Evolutionary conservation across 35 echinoderm and acorn worm genomes (phyloP), one percentile per base, ranked within the genome.

Genomic region (Lytechinus pictus): DNA sequence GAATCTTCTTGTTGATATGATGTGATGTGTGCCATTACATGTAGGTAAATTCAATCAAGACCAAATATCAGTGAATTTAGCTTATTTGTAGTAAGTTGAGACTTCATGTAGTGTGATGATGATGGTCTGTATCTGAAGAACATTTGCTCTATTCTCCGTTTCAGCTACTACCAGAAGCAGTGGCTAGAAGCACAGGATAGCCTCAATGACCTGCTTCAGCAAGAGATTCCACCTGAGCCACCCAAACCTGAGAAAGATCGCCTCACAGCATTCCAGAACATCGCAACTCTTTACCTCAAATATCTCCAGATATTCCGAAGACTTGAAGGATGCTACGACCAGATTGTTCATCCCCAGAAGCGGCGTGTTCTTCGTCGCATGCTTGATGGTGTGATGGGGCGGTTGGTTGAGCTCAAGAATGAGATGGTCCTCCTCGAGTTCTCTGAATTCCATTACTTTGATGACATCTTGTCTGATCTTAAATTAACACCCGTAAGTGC

Each of bases 391-490:
- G 97, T 98, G 28, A 98, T 99, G 96, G 98, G 98, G 53, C 94
- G 98, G 60, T 94, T 98, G 52, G 57, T 99, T 56, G 98, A 99
- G 94, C 96, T 99, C n/a, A 99, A 99, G 87, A 98, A 99, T 91
- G 98, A 99, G 94, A 98, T 99, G 97, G 98, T 99, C 29, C 95
- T 98, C 10, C 92, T 98, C 27, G 98, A 98, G 86, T 97, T 98
- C 56, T 99, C 98, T 56, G 98, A 99, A 86, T 99, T 99, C 86
- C 98, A 99, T 86, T 99, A 99, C 87, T 99, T 99, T 97, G 98
- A 99, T 96, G 98, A 99, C 91, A 99, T 99, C 61, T 87, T 99
- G 93, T 99, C 98, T 94, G 98, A 99, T 94, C 95, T 99, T 29
- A 99, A 99, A 79, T 91, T 99, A 13, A 97, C 98, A 92, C 98